Evolutionary conservation across 1,140 invertebrate species (phyloP), one percentile per base, ranked within the genome.

Genomic region (Dermatophagoides farinae): DNA sequence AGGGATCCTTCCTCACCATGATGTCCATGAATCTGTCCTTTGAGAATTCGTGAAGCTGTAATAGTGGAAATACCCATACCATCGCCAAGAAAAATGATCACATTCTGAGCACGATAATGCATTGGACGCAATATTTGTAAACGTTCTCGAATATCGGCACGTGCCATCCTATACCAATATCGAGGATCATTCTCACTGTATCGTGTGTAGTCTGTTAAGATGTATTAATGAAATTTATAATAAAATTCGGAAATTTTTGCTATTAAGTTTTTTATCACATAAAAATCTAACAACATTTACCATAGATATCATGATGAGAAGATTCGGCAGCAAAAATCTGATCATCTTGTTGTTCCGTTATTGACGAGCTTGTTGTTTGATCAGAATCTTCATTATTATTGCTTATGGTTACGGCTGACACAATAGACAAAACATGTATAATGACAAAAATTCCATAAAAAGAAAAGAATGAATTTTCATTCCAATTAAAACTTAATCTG

Each of bases 61-160:
- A 89, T 77, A 0, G 90, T 92, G 40, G 86, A 82, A 0, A 86
- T 77, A 9, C 88, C 88, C 89, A 97, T 93, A 0, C 91, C 89
- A 68, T 95, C 89, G 0, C 88, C 90, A 11, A 95, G 73, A 68
- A 93, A 93, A 0, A 95, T 64, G 22, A 95, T 86, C 0, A 92
- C 82, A 71, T 95, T 95, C 70, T 84, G 88, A 0, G 89, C 89
- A 0, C 72, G 68, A 0, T 77, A 75, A n/a, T 49, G 16, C 12
- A 60, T 49, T 50, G 44, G 41, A 20, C 44, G 43, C 6, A 47
- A 44, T 49, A 47, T 50, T 1, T 47, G 9, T 18, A 25, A 10
- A 20, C 58, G 43, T 39, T 55, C 53, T 4, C 46, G 43, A 12
- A 60, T 18, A 8, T 47, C 23, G 14, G 23, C 44, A 18, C 16